These are phyloP conservation scores for Halcyon smyrnensis DNA, from an alignment of 2,797 vertebrate genomes.

Conservation along the genomic window DNA sequence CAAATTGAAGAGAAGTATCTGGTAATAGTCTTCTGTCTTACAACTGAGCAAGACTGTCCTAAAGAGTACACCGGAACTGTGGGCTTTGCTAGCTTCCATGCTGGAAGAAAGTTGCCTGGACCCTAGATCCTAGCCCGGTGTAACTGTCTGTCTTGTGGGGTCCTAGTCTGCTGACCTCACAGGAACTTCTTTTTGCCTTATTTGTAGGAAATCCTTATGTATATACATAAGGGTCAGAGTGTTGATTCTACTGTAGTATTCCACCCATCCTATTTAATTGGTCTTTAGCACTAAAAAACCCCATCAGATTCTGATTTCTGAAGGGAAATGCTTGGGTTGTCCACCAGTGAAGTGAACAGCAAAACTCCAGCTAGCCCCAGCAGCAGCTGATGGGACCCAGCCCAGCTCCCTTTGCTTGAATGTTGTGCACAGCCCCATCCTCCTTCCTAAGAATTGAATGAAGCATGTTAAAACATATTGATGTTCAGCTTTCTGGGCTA, in stretches of 20 bases:
- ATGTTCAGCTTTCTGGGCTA: background rate
- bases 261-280: background rate
- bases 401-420: background rate
- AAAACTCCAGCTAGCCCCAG: background rate
- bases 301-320: background rate
- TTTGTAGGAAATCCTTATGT: background rate
- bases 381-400: background rate
- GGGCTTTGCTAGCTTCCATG: background rate
- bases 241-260: background rate
- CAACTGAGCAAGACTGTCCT: background rate
- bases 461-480: background rate
- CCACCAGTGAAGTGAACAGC: background rate
- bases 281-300: background rate
- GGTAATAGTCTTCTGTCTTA: background rate
- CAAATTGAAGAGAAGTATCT: background rate
- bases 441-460: background rate
- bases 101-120: background rate
- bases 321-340: background rate
- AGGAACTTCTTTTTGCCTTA: background rate
- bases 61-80: background rate
- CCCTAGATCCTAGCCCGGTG: background rate
- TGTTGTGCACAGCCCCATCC: background rate
- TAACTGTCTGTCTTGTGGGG: background rate
- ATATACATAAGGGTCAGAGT: background rate
- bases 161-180: rapidly evolving